A percentile compares a stretch with the other conserved stretches of the same genome.
Conservation (phyloP, 2,113 vertebrate species). For the Cyanocitta stelleri region DNA sequence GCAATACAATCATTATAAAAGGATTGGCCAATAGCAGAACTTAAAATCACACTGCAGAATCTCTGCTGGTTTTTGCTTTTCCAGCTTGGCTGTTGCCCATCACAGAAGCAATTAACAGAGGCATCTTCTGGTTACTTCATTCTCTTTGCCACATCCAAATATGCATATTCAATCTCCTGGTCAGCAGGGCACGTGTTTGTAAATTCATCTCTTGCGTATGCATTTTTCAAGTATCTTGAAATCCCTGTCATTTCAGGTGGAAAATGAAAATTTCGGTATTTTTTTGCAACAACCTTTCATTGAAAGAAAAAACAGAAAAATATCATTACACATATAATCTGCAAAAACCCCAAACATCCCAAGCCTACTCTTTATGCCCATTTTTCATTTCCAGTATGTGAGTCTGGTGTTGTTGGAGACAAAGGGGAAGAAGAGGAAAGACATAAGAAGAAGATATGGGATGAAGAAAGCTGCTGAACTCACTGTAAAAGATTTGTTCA, state of each 20-base stretch:
- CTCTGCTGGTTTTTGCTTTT: neutral
- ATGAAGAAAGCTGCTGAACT: neutral
- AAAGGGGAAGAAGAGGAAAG: neutral
- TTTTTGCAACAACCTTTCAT: slow-evolving; percentile 87
- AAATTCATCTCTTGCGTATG: slow-evolving; percentile 90
- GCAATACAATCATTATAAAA: neutral
- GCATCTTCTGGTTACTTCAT: slow-evolving; percentile 74
- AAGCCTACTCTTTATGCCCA: neutral
- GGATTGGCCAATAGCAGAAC: neutral
- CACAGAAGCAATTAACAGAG: neutral
- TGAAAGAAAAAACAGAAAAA: slow-evolving; percentile 5
- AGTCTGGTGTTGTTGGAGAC: neutral
- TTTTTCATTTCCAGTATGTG: neutral
- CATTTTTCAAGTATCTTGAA: slow-evolving; percentile 86
- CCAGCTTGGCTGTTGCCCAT: neutral
- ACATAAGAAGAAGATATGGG: neutral
- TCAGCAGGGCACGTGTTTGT: slow-evolving; percentile 91
- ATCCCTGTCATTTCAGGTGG: slow-evolving; percentile 88
- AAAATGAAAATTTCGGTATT: slow-evolving; percentile 91
- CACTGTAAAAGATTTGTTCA: neutral
- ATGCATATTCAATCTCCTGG: slow-evolving; percentile 87
- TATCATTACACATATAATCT: neutral
- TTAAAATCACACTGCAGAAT: neutral
- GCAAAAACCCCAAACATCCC: neutral
- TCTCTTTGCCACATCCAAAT: slow-evolving; percentile 85